Percentiles rank a stretch among this genome's conserved stretches.
Conservation (phyloP, 2,113 vertebrate species). For the Pardalotus punctatus region DNA sequence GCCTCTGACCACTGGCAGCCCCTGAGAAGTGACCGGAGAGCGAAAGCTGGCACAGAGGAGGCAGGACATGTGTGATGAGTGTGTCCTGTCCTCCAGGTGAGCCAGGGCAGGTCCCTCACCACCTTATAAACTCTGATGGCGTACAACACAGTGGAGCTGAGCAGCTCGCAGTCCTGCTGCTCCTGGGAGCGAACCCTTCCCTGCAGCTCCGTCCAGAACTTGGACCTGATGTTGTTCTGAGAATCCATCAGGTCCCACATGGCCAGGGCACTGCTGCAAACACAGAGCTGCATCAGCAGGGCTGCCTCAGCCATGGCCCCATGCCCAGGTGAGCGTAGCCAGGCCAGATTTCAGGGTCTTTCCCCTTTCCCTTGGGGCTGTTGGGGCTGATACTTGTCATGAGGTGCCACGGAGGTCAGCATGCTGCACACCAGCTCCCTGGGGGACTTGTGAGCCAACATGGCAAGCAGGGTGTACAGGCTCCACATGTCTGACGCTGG, state of each 20-base stretch:
- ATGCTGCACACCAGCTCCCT: not conserved
- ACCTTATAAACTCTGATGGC: not conserved
- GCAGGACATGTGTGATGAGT: not conserved
- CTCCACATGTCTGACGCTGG: not conserved
- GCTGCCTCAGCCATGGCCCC: not conserved
- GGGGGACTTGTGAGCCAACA: not conserved
- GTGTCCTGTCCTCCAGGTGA: not conserved
- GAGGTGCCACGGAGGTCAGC: not conserved
- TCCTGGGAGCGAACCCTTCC: not conserved
- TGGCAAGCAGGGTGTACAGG: not conserved
- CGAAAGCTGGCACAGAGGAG: not conserved
- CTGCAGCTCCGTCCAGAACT: not conserved
- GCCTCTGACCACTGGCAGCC: not conserved
- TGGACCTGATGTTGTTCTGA: not conserved
- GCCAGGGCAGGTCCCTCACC: not conserved
- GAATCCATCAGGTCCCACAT: not conserved
- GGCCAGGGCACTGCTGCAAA: not conserved
- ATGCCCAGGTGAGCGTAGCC: not conserved
- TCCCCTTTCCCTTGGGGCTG: not conserved
- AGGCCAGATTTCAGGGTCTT: not conserved
- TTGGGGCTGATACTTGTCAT: not conserved
- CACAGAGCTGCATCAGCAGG: not conserved
- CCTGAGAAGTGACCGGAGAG: not conserved
- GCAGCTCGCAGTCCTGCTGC: not conserved
- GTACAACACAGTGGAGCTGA: not conserved